Base-by-base conservation (phyloP, 2,888 invertebrate genomes). In the Diarsia brunnea region DNA sequence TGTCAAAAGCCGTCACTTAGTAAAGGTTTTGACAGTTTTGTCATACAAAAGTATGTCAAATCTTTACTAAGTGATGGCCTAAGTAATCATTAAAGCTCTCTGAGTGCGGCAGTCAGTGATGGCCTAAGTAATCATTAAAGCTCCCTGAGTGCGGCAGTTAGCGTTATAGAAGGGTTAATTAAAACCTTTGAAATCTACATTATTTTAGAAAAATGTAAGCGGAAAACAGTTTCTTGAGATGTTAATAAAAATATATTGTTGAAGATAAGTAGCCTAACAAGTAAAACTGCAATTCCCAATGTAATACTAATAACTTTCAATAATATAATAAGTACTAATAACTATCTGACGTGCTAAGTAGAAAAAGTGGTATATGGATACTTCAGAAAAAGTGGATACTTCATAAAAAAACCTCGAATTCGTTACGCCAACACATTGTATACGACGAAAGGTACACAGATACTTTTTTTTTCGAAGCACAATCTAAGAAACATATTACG, bases 401-500 rank as follows among this genome's bases (percentile, higher is more conserved):
- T 24, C 11, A 58, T 14, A 49, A 61, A 67, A 51, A 45, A 31
- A 3, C 11, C n/a, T n/a, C n/a, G n/a, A 12, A 51, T 73, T 68
- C 4, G 55, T 55, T 58, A 58, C 70, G 65, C 43, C 43, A 73
- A 73, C 24, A 49, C 43, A 63, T 49, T 8, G 19, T 58, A 75
- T 8, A 43, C 60, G 27, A 47, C 12, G 45, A 58, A 61, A 61
- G 3, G 53, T 47, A 61, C 51, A 69, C 49, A 24, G 21, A n/a
- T 60, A 38, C 0, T 64, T 68, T 60, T 31, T 63, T 43, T 21
- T 14, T 38, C 51, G 11, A 74, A 71, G 16, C 14, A 63, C 71
- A 45, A 31, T 60, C n/a, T 65, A 58, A 69, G 75, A 83, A 69
- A 69, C 60, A 76, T 65, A 79, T 69, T 79, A 78, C n/a, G 19